These are phyloP conservation scores for Dugesia japonica DNA, from an alignment of 2,888 invertebrate species.

Conservation along the genomic window DNA sequence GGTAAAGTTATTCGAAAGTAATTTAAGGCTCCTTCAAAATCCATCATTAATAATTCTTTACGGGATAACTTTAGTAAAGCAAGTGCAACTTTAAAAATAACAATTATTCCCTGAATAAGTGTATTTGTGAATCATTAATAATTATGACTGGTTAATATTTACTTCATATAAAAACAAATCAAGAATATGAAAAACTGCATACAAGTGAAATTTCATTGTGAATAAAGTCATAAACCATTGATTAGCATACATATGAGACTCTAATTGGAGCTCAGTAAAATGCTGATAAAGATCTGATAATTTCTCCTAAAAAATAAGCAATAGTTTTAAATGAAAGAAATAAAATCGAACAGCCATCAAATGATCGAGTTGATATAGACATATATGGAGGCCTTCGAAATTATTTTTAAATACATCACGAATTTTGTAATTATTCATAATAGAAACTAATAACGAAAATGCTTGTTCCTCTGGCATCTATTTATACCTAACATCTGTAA, in stretches of 20 bases:
- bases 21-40: conserved; percentile 91
- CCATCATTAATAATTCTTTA: conserved; percentile 72
- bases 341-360: conserved; percentile 60
- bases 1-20: conserved; percentile 92
- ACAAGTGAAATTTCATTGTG: conserved; percentile 90
- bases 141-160: conserved; percentile 34
- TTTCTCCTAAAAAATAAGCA: conserved; percentile 45
- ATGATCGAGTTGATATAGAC: conserved; percentile 79
- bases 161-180: conserved; percentile 69
- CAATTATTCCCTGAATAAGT: conserved; percentile 68
- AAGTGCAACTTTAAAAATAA: conserved; percentile 83
- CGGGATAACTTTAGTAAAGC: conserved; percentile 67
- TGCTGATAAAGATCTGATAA: conserved; percentile 50
- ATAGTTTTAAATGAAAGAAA: conserved; percentile 35
- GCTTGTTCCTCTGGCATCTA: conserved; percentile 99
- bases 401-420: conserved; percentile 86
- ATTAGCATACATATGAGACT: conserved; percentile 95
- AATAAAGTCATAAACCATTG: conserved; percentile 99
- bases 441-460: conserved; percentile 79
- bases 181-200: conserved; percentile 84
- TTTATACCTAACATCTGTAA: conserved; percentile 39
- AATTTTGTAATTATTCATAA: conserved; percentile 88
- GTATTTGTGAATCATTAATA: background rate
- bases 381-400: conserved; percentile 81
- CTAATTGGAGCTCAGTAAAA: conserved; percentile 60